phyloP scores from a whole-genome alignment of 2,888 invertebrate species.

The Parnassius glacialis region DNA sequence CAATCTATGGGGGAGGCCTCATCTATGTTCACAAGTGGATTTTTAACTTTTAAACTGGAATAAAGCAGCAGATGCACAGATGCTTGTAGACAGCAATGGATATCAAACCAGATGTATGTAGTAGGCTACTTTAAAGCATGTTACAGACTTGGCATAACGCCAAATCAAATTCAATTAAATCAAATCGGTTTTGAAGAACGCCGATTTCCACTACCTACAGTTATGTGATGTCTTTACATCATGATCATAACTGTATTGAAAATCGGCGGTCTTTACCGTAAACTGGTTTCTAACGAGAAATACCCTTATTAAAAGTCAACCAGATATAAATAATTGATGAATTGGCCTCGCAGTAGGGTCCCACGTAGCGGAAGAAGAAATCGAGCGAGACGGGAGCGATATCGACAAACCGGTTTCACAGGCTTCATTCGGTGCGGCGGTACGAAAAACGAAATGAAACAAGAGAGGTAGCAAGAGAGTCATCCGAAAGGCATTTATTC shows the following conservation, averaged over 20 bases:
- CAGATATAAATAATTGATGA: conserved; percentile 64
- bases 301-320: conserved; percentile 52
- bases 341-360: conserved; percentile 45
- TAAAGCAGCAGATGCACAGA: too few relatives aligned
- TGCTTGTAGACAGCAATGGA: too few relatives aligned
- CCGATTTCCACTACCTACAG: conserved; percentile 45
- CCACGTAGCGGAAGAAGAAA: conserved; percentile 60
- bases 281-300: conserved; percentile 37
- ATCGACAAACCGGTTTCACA: conserved; percentile 52
- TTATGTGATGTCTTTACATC: conserved; percentile 44
- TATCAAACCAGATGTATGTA: too few relatives aligned
- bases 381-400: conserved; percentile 56
- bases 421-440: conserved; percentile 6
- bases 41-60: too few relatives aligned
- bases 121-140: too few relatives aligned
- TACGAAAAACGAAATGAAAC: conserved; percentile 24
- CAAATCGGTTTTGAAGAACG: conserved; percentile 27
- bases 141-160: too few relatives aligned
- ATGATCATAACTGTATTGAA: too few relatives aligned
- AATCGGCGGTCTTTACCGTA: conserved; percentile 20
- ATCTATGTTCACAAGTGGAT: too few relatives aligned
- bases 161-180: neutral
- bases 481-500: conserved; percentile 43
- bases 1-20: too few relatives aligned
- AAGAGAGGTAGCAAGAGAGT: conserved; percentile 40